phyloP scores from a whole-genome alignment of 2,797 vertebrate species.

The Clarias pachynema region DNA sequence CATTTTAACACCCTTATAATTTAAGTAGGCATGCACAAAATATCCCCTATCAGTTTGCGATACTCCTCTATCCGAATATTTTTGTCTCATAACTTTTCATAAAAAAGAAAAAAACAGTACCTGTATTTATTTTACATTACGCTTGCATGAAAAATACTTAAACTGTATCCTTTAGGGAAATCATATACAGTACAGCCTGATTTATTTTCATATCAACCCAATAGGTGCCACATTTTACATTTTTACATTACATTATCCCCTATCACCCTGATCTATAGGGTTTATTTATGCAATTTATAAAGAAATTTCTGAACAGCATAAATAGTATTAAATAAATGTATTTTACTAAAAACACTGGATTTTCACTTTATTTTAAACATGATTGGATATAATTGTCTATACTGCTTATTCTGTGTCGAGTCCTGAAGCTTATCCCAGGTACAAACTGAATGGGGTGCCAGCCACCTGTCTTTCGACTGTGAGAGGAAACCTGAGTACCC shows the following conservation, averaged over 20 bases:
- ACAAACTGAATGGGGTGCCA: no score
- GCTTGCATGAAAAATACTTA: not conserved
- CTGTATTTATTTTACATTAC: not conserved
- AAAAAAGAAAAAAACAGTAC: not conserved
- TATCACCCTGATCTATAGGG: not conserved
- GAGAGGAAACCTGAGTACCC: no score
- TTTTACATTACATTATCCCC: not conserved
- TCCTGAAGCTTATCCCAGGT: no score
- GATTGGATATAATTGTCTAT: not conserved
- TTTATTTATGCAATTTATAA: no score
- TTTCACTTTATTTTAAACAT: not conserved
- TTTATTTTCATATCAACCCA: not conserved
- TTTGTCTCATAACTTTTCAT: no score
- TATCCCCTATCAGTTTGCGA: no score
- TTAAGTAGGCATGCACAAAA: no score
- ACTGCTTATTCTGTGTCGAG: no score
- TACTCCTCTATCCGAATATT: no score
- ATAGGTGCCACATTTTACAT: not conserved
- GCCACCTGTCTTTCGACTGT: no score
- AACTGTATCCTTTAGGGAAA: not conserved
- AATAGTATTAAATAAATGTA: no score
- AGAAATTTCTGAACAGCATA: not conserved
- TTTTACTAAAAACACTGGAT: not conserved
- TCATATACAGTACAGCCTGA: not conserved
- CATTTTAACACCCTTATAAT: no score